Percentiles rank a stretch among this genome's conserved stretches.
These are phyloP conservation scores for Harlomillsia oculata DNA, from an alignment of 1,140 invertebrate genomes.

Conservation along the genomic window DNA sequence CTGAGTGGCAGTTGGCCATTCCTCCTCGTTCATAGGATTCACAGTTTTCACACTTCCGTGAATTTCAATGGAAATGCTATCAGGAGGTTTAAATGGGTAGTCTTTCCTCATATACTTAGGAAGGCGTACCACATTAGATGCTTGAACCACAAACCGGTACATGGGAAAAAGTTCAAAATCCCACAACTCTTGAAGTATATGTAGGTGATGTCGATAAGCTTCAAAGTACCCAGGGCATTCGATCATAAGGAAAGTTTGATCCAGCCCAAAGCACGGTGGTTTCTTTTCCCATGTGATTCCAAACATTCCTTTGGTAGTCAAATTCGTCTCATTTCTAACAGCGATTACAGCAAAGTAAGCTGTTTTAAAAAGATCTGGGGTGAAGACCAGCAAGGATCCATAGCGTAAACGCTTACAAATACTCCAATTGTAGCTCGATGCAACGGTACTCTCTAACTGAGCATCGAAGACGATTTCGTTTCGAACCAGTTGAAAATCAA, in stretches of 20 bases:
- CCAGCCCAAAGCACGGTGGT: neutral
- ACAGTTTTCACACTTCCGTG: neutral
- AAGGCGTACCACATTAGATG: conserved; percentile 38
- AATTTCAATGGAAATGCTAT: neutral
- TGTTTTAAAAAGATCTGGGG: conserved; percentile 54
- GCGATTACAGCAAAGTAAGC: conserved; percentile 57
- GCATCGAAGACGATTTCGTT: neutral
- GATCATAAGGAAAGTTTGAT: conserved; percentile 48
- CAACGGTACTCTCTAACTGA: neutral
- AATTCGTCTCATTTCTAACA: conserved; percentile 43
- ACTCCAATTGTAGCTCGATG: conserved; percentile 37
- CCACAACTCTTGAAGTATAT: conserved; percentile 49
- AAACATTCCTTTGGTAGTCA: neutral
- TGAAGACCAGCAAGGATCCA: conserved; percentile 63
- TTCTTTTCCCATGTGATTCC: neutral
- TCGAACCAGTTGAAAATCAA: neutral
- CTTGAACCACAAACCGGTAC: conserved; percentile 50
- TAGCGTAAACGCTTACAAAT: conserved; percentile 52
- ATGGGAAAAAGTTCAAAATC: conserved; percentile 49
- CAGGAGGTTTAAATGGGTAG: neutral
- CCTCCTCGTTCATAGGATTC: neutral
- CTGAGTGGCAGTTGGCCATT: conserved; percentile 41
- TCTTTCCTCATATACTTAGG: conserved; percentile 8
- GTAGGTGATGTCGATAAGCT: conserved; percentile 47
- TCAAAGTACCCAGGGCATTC: conserved; percentile 59